Base-by-base conservation (phyloP, 2,888 invertebrate genomes). In the Limnephilus lunatus region DNA sequence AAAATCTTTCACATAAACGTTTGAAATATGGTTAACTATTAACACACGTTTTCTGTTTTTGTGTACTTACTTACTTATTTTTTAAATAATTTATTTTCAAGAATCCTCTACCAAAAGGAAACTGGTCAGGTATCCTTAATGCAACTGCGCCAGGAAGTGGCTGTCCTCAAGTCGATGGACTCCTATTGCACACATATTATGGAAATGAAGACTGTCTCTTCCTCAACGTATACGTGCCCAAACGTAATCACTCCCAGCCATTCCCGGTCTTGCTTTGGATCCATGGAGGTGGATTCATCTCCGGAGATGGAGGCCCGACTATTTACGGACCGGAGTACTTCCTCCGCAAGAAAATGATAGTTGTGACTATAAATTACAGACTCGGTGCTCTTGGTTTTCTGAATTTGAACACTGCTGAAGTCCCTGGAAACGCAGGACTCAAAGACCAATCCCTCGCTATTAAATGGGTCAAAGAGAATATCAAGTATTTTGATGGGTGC, bases 361-460 rank as follows among this genome's bases (percentile, higher is more conserved):
- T 93, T 0, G 93, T 93, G 12, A 89, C 93, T 1, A 11, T 93
- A 5, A 93, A 93, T 53, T 93, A 92, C 30, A 90, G 93, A 89
- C 39, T 93, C 3, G 93, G 93, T 19, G 44, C 86, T 25, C 81
- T 93, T 3, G 92, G 93, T 19, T 93, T 91, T 48, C 85, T 92
- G 35, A 92, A 91, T 68, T 68, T 93, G 4, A 80, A 93, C 30
- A 91, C 90, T 31, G 30, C 92, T 11, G 93, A 93, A 68, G 91
- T 89, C 53, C 92, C 93, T 9, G 93, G 93, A 81, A 93, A 93
- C 48, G 92, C 91, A 35, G 93, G 93, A 39, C 81, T 93, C 81
- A 93, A 93, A 92, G 93, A 93, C 86, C 93, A 93, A 48, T 86
- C 88, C 4, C 90, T 93, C 48, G 93, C 93, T 80, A 39, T 93